Evolutionary conservation across 92 coral and sea anemone genomes (phyloP).

Genomic region (Epizoanthus scotinus): DNA sequence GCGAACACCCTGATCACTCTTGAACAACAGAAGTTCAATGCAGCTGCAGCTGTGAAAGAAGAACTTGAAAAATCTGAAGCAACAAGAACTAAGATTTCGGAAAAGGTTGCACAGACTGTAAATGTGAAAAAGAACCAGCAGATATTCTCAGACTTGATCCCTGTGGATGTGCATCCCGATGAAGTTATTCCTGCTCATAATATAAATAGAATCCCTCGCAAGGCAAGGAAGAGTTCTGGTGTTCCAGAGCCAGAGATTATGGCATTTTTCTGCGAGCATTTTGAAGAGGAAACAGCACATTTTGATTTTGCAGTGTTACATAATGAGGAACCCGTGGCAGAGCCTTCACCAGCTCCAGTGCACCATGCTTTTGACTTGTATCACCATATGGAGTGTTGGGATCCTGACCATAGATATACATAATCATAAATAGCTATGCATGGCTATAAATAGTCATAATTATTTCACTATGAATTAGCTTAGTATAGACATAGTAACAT

Average conservation of each 20-base stretch:
- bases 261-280: slow-evolving; percentile 82
- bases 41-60: slow-evolving; percentile 75
- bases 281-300: slow-evolving; percentile 80
- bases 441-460: too few relatives aligned
- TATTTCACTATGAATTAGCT: too few relatives aligned
- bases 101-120: slow-evolving; percentile 83
- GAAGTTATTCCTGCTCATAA: slow-evolving; percentile 65
- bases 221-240: slow-evolving; percentile 49
- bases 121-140: slow-evolving; percentile 77
- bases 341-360: slow-evolving; percentile 52
- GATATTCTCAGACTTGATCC: slow-evolving; percentile 75
- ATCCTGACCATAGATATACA: slow-evolving; percentile 28
- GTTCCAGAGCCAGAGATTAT: slow-evolving; percentile 83
- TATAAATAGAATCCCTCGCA: slow-evolving; percentile 17
- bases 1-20: slow-evolving; percentile 68
- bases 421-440: too few relatives aligned
- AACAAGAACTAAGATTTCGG: slow-evolving; percentile 71
- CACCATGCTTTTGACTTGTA: slow-evolving; percentile 86
- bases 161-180: slow-evolving; percentile 77
- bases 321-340: slow-evolving; percentile 55
- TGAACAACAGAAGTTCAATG: slow-evolving; percentile 72
- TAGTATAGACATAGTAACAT: too few relatives aligned
- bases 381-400: slow-evolving; percentile 89
- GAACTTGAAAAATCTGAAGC: slow-evolving; percentile 87
- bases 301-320: slow-evolving; percentile 61